These are phyloP conservation scores for Acanthaster planci DNA, from an alignment of 35 echinoderm and acorn worm genomes.

Conservation along the genomic window DNA sequence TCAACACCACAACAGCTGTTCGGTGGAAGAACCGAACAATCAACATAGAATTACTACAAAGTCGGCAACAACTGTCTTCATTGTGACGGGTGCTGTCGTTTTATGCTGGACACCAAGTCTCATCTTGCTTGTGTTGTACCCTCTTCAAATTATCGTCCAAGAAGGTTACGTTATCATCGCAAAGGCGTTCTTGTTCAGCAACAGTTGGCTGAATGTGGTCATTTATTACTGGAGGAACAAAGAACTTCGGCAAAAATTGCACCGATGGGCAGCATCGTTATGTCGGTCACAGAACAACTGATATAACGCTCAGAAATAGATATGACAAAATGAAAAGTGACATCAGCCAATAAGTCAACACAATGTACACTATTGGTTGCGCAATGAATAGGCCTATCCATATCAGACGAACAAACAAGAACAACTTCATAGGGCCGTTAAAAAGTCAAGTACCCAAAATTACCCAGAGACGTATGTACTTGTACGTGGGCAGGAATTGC, in stretches of 20 bases:
- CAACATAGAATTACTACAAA: neutral
- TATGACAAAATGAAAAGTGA: too few species aligned
- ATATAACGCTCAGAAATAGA: too few species aligned
- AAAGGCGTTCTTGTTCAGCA: neutral
- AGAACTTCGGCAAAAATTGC: neutral
- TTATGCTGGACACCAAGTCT: neutral
- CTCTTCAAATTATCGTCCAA: neutral
- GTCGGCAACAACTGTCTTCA: too few species aligned
- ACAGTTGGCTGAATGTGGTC: constrained; percentile 19
- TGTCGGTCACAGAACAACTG: neutral
- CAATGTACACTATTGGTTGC: too few species aligned
- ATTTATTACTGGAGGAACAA: constrained; percentile 27
- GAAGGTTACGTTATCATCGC: neutral
- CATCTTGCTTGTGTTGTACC: neutral
- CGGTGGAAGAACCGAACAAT: neutral
- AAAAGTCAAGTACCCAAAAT: too few species aligned
- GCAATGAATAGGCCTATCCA: too few species aligned
- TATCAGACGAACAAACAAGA: too few species aligned
- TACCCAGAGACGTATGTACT: too few species aligned
- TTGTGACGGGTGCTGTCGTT: neutral
- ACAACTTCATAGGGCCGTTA: too few species aligned
- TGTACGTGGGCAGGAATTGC: too few species aligned
- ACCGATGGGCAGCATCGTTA: neutral
- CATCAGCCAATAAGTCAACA: too few species aligned
- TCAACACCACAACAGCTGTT: neutral